Conservation (phyloP, 2,888 invertebrate species). For the Aphrophora alni region DNA sequence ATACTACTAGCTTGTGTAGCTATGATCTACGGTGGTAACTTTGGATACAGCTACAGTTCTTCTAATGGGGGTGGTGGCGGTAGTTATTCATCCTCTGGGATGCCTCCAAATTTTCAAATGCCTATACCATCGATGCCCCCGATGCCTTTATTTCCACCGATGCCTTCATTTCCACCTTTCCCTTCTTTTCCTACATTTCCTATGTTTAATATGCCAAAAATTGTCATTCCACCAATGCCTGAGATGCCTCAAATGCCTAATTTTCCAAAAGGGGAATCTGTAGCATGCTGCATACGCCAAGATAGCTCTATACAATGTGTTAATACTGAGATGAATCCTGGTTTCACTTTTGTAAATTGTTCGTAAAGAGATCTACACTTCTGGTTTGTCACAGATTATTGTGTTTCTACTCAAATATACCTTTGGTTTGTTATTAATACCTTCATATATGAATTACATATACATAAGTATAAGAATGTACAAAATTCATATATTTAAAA, state of each 20-base stretch:
- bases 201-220: background rate
- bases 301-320: background rate
- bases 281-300: background rate
- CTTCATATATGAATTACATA: background rate
- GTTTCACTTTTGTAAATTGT: background rate
- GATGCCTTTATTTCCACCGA: background rate
- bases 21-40: background rate
- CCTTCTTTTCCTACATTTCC: background rate
- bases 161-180: background rate
- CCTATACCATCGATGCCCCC: background rate
- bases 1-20: background rate
- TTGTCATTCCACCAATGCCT: background rate
- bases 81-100: background rate
- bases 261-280: background rate
- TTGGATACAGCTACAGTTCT: background rate
- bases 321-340: background rate
- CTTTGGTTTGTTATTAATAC: background rate
- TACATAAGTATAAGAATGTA: background rate
- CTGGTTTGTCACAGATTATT: background rate
- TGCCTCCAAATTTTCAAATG: background rate
- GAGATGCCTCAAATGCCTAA: background rate
- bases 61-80: background rate
- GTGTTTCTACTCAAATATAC: background rate
- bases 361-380: background rate
- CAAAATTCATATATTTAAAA: background rate